A percentile compares a stretch with the other conserved stretches of the same genome.
phyloP scores from a whole-genome alignment of 2,113 vertebrate genomes.

The Micronycteris hirsuta region DNA sequence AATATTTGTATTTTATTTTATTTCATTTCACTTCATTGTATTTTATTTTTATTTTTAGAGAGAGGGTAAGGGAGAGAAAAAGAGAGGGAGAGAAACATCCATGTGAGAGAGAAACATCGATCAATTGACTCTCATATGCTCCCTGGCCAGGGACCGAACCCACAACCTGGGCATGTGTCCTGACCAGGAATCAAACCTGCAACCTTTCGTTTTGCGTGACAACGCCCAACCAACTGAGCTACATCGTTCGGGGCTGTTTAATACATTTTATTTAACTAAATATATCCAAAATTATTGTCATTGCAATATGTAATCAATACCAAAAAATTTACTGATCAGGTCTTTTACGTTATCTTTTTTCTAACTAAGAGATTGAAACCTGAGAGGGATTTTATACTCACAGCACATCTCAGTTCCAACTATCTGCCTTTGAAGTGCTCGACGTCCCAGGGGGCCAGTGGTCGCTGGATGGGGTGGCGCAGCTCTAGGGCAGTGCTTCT shows the following conservation, averaged over 20 bases:
- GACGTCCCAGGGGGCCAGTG: background rate
- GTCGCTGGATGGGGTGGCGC: fast-evolving
- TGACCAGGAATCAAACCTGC: no score
- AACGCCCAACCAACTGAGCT: no score
- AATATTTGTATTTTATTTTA: no score
- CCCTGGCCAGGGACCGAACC: no score
- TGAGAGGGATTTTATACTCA: background rate
- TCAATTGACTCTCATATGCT: no score
- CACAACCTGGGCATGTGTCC: no score
- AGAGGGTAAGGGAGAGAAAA: no score
- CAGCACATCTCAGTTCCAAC: background rate
- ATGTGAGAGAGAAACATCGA: no score
- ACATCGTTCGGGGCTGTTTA: background rate
- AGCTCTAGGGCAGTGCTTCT: background rate
- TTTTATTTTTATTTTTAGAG: no score
- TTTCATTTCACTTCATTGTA: no score
- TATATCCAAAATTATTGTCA: background rate
- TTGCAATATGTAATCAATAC: background rate
- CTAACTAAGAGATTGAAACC: background rate
- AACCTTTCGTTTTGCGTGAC: no score
- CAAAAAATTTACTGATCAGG: background rate
- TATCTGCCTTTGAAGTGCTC: background rate
- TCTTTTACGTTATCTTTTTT: background rate
- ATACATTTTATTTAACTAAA: background rate
- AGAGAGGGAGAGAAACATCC: no score